Evolutionary conservation across 1,140 invertebrate genomes (phyloP), one percentile per base, ranked within the genome.

Genomic region (Hypothenemus hampei): DNA sequence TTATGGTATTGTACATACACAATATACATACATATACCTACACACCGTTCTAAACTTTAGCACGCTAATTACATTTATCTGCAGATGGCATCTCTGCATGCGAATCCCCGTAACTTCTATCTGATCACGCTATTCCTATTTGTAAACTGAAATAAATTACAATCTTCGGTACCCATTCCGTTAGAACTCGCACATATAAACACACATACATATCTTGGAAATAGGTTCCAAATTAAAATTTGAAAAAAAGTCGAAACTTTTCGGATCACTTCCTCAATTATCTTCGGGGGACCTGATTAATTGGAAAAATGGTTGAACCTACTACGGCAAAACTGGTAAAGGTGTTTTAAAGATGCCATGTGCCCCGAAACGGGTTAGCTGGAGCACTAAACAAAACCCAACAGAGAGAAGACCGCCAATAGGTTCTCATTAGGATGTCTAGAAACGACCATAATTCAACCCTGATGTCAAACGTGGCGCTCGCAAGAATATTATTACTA

Each of bases 391-490:
- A 56, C 44, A 56, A 56, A 48, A 48, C 44, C 24, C 36, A 56
- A 18, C 41, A 48, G 39, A 62, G 60, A 59, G 44, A 57, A 59
- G 45, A 56, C 61, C 59, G 61, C 63, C 61, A 63, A 63, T 65
- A 65, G 63, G 61, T 64, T 61, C 62, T 62, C 64, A 65, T 65
- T 65, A 65, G 64, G 64, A 65, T 59, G 61, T 65, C 60, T 61
- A 62, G 61, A 57, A 55, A 57, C 50, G 53, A 60, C 60, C 57
- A 63, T 65, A 65, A 65, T 53, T 65, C 62, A 65, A 64, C 52
- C 58, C 47, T 49, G 58, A 63, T 65, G 64, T 65, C 64, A 65
- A 65, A 65, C 57, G 56, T 57, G 48, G 57, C 59, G 61, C 58
- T 61, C 59, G 36, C 51, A 50, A 53, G 46, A 61, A 60, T 54